Evolutionary conservation across 2,797 vertebrate species (phyloP), one percentile per base, ranked within the genome.

Genomic region (Spea hammondii): DNA sequence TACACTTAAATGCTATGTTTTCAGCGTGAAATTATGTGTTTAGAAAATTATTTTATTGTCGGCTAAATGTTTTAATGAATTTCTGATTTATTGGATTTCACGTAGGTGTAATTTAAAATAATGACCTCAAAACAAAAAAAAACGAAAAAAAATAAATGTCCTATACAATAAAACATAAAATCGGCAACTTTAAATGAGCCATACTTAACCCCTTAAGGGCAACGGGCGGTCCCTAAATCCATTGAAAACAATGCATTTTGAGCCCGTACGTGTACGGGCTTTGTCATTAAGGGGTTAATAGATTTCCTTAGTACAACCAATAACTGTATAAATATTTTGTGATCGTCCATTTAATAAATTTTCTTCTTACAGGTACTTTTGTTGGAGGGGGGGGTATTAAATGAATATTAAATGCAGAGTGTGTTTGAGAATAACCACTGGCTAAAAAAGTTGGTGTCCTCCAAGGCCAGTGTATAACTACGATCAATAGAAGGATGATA

Each of bases 91-190:
- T 81, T 73, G 64, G 74, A 73, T 62, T 53, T 64, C 64, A 69
- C 65, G 64, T 77, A 81, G 74, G 65, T 77, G 49, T 81, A 76
- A 77, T 77, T 81, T 81, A 81, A 82, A 74, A 68, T 73, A 68
- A 69, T 64, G 65, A 77, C 75, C 75, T 82, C 65, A 74, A 54
- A 64, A 13, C 9, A 47, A 72, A 77, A 7, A 45, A 74, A 54
- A 64, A 13, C 2, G 9, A 60, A 1, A 32, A 32, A 2, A 77
- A 7, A 14, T 72, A 72, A 45, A 66, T 62, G 54, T 76, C 74
- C 62, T 77, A 47, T 78, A 78, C 65, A 73, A 65, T 12, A 62
- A 67, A 55, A 55, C 72, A 72, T 72, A 44, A 54, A 76, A 76
- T 54, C 10, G 62, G 76, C 49, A 60, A 66, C 50, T 81, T 48